Percentiles rank a stretch among this genome's conserved stretches.
phyloP scores from a whole-genome alignment of 2,797 vertebrate genomes.

The Limosa lapponica region DNA sequence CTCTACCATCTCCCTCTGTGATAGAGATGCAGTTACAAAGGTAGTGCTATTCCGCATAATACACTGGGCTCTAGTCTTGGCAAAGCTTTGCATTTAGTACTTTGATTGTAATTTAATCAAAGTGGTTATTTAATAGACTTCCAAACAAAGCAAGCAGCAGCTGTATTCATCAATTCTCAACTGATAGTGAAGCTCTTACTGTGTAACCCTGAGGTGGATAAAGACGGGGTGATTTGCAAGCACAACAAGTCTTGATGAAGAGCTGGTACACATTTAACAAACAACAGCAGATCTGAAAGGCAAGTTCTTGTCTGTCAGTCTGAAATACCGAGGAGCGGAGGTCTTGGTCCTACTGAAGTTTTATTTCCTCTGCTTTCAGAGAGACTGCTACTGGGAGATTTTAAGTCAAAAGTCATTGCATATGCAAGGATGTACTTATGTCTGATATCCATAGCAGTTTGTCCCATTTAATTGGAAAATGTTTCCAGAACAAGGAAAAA shows the following conservation, averaged over 20 bases:
- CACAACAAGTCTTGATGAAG: rapidly evolving
- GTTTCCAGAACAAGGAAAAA: not conserved
- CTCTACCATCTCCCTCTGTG: not conserved
- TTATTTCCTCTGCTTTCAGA: not conserved
- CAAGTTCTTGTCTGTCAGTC: not conserved
- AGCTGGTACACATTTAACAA: not conserved
- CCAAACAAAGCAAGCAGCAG: not conserved
- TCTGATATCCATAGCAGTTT: not conserved
- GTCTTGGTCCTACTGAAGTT: not conserved
- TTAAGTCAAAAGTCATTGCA: not conserved
- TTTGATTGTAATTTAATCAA: not conserved
- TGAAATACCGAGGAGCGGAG: not conserved
- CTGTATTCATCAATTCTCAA: not conserved
- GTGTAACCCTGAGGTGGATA: not conserved
- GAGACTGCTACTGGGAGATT: not conserved
- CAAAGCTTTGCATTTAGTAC: not conserved
- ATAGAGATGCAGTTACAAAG: not conserved
- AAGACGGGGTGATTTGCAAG: not conserved
- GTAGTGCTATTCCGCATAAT: not conserved
- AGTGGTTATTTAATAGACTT: not conserved
- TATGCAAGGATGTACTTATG: not conserved
- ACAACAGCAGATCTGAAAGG: not conserved
- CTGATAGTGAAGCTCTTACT: not conserved
- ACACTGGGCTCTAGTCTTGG: not conserved
- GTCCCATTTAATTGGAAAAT: not conserved